These are phyloP conservation scores for Pollimyrus isidori DNA, from an alignment of 2,113 vertebrate species.

Conservation along the genomic window DNA sequence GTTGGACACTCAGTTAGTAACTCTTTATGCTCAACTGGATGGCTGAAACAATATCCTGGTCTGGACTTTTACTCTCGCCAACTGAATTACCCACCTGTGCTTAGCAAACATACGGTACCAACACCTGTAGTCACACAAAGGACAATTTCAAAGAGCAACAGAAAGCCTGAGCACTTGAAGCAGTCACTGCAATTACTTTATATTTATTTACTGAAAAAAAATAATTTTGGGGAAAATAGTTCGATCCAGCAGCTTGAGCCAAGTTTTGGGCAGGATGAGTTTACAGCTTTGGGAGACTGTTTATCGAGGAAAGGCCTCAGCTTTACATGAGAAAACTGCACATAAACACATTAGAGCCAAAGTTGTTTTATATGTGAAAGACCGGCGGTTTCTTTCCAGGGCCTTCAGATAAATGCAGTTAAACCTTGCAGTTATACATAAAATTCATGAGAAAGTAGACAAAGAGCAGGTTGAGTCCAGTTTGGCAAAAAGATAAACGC, in stretches of 20 bases:
- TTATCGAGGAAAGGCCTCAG: not conserved
- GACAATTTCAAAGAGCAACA: not conserved
- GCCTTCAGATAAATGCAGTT: not conserved
- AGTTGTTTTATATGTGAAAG: not conserved
- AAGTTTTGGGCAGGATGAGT: not conserved
- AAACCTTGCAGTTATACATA: not conserved
- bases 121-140: not conserved
- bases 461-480: not conserved
- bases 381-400: not conserved
- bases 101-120: not conserved
- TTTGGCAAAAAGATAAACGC: not conserved
- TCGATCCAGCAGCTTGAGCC: not conserved
- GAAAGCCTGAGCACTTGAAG: not conserved
- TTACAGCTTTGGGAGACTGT: not conserved
- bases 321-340: not conserved
- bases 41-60: not conserved
- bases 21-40: not conserved
- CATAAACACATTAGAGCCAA: not conserved
- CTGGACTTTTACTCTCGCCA: not conserved
- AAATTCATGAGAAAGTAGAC: not conserved
- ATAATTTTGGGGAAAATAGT: not conserved
- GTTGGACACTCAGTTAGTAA: not conserved
- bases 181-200: not conserved
- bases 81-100: not conserved
- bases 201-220: not conserved